phyloP scores from a whole-genome alignment of 2,888 invertebrate genomes.

The Lithodes maja region DNA sequence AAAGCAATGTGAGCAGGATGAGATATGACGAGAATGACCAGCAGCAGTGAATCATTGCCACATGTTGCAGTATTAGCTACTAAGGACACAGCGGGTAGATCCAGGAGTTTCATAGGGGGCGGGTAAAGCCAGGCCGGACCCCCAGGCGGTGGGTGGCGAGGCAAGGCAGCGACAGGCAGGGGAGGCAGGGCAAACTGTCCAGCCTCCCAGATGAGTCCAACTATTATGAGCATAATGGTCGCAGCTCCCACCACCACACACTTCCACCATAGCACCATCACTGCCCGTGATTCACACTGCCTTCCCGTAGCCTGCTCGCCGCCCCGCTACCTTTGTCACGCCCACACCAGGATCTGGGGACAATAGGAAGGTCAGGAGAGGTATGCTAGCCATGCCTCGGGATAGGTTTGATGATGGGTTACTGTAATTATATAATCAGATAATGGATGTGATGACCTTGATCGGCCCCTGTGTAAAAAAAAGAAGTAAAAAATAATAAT shows the following conservation, averaged over 20 bases:
- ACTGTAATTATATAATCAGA: too few species aligned
- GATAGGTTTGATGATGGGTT: too few species aligned
- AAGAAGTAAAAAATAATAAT: too few species aligned
- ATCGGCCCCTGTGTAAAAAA: too few species aligned
- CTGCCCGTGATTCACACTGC: neutral
- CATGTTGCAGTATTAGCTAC: constrained; percentile 49
- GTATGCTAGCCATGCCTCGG: too few species aligned
- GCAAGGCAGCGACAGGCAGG: neutral
- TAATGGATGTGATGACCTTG: too few species aligned
- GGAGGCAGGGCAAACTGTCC: neutral
- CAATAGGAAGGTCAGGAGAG: neutral
- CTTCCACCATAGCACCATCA: neutral
- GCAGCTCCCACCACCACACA: neutral
- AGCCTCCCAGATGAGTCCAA: neutral
- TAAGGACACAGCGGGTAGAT: constrained; percentile 30
- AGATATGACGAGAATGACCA: constrained; percentile 48
- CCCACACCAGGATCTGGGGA: neutral
- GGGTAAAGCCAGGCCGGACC: constrained; percentile 37
- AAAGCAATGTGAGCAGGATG: constrained; percentile 31
- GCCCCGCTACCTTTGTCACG: neutral
- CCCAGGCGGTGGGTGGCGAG: neutral
- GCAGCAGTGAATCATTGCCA: neutral
- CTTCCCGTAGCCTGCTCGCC: neutral
- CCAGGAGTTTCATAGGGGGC: constrained; percentile 25
- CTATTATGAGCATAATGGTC: neutral